Conservation (phyloP, 2,113 vertebrate species). For the Oreocharis arfaki region DNA sequence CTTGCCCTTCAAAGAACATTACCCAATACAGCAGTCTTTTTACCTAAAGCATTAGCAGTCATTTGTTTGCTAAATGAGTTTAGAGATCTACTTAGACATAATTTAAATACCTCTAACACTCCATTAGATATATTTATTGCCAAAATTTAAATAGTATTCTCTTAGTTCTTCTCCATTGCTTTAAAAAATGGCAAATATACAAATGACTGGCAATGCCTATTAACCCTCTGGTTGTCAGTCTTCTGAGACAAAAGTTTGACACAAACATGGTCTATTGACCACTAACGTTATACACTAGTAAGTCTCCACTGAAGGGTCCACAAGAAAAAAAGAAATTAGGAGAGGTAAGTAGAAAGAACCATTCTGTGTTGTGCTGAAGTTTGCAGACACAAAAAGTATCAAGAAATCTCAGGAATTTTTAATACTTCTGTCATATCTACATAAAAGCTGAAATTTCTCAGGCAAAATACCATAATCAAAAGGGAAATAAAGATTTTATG, state of each 20-base stretch:
- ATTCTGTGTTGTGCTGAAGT: not conserved
- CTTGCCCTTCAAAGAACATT: constrained; percentile 71
- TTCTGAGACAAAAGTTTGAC: not conserved
- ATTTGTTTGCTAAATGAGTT: constrained; percentile 70
- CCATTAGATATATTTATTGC: constrained; percentile 63
- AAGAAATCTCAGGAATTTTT: not conserved
- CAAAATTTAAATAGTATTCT: constrained; percentile 34
- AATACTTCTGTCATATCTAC: not conserved
- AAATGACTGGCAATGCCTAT: not conserved
- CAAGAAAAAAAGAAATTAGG: not conserved
- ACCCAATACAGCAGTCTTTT: constrained; percentile 60
- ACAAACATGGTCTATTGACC: not conserved
- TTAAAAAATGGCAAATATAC: not conserved
- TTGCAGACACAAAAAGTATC: not conserved
- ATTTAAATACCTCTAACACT: constrained; percentile 73
- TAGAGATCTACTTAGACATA: constrained; percentile 57
- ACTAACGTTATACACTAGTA: not conserved
- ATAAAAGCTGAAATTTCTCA: not conserved
- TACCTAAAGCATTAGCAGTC: constrained; percentile 54
- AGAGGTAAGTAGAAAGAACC: not conserved
- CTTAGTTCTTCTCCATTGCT: not conserved
- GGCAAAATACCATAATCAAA: not conserved
- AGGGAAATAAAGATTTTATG: not conserved
- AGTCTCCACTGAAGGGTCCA: not conserved
- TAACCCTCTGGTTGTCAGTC: not conserved